Base-by-base conservation (phyloP, 2,888 invertebrate genomes). In the Drosophila koepferae region DNA sequence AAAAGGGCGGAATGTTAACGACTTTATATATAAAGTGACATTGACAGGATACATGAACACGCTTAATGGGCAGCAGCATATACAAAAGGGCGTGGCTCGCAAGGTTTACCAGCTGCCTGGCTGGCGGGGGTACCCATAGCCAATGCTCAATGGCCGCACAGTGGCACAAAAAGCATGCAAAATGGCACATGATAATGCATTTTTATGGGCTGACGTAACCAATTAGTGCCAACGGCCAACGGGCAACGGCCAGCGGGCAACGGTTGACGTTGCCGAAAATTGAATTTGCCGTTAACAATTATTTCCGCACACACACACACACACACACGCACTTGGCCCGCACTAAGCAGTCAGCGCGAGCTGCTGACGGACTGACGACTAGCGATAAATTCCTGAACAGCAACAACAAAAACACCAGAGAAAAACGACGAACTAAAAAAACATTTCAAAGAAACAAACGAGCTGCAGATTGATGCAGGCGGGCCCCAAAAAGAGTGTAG, bases 21-120 rank as follows among this genome's bases (percentile, higher is more conserved):
- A 83, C 74, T 81, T 67, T 81, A 63, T 75, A 71, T 75, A 77
- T 72, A 86, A 86, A 43, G 23, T 61, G 31, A 43, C 53, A 46
- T 20, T 34, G 49, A 67, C 68, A 68, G 58, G 63, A 58, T 16
- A 66, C 60, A 72, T 58, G 72, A 61, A 67, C 77, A 66, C 53
- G 63, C 65, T 74, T 73, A 82, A 82, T 80, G 80, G 74, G 73
- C 62, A 64, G 70, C 59, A 48, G 58, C 58, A 67, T 55, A 67
- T 74, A 72, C 66, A 68, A 74, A 71, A 55, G 76, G 87, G 85
- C 85, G 82, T 72, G 79, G 59, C 64, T 34, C 3, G 34, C 34
- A 49, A 43, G 36, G 56, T 38, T 61, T 74, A 62, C 41, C 64
- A 64, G 70, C 38, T 48, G 38, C 23, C 18, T 48, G 34, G 62